A percentile compares a stretch with the other conserved stretches of the same genome.
Conservation (phyloP, 2,113 vertebrate species). For the Coreoperca whiteheadi region DNA sequence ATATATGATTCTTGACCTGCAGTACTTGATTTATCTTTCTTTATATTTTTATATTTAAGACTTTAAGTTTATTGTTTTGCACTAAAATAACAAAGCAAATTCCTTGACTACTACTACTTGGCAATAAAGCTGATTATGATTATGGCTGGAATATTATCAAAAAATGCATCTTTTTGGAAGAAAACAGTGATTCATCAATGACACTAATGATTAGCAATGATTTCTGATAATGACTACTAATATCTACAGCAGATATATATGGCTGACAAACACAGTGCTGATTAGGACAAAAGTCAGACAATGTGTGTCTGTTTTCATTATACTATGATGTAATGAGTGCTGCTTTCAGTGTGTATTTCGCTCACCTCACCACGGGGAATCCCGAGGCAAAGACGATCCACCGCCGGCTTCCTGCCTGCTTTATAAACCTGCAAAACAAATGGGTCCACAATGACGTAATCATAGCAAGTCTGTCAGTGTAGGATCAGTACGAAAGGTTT, state of each 20-base stretch:
- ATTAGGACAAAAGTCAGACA: not conserved
- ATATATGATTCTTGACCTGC: too few relatives aligned
- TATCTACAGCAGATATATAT: not conserved
- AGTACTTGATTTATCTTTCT: too few relatives aligned
- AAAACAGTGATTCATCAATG: not conserved
- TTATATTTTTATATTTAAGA: too few relatives aligned
- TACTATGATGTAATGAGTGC: not conserved
- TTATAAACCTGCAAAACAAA: slow-evolving; percentile 81
- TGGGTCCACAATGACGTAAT: not conserved
- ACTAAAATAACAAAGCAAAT: too few relatives aligned
- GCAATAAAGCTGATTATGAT: too few relatives aligned
- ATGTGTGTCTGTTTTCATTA: not conserved
- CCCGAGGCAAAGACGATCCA: slow-evolving; percentile 85
- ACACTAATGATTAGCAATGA: not conserved
- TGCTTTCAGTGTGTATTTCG: not conserved
- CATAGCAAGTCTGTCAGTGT: rapidly evolving
- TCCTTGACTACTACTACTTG: too few relatives aligned
- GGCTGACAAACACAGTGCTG: not conserved
- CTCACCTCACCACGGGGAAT: slow-evolving; percentile 86
- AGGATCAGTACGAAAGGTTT: not conserved
- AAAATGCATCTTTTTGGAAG: not conserved
- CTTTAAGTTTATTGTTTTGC: too few relatives aligned
- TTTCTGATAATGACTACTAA: slow-evolving; percentile 1
- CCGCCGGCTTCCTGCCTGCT: slow-evolving; percentile 80
- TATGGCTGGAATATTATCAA: not conserved